phyloP scores from a whole-genome alignment of 2,888 invertebrate species.

The Pedicia rivosa region DNA sequence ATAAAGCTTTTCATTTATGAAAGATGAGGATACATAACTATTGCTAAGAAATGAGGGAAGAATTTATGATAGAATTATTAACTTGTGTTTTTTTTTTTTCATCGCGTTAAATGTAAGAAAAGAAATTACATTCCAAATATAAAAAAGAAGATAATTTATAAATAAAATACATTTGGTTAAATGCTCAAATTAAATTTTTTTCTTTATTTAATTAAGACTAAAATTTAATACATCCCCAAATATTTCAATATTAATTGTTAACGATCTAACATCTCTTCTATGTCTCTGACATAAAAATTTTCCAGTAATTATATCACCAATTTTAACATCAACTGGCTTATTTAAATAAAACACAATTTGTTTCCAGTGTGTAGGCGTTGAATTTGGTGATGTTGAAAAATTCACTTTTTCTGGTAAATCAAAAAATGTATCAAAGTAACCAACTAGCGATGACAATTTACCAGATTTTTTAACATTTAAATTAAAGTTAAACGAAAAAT shows the following conservation, averaged over 20 bases:
- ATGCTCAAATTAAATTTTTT: constrained; percentile 1
- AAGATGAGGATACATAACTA: too few species aligned
- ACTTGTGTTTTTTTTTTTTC: not conserved
- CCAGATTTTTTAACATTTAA: constrained; percentile 47
- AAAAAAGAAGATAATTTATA: too few species aligned
- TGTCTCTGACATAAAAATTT: constrained; percentile 58
- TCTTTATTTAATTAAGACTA: constrained; percentile 37
- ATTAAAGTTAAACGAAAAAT: constrained; percentile 54
- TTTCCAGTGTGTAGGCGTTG: constrained; percentile 64
- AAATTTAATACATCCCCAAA: constrained; percentile 44
- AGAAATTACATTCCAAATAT: not conserved
- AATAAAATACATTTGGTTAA: too few species aligned
- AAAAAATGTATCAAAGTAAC: constrained; percentile 85
- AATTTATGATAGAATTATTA: too few species aligned
- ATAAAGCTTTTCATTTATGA: too few species aligned
- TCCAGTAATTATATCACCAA: constrained; percentile 47
- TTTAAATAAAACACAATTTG: constrained; percentile 67
- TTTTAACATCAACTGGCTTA: constrained; percentile 49
- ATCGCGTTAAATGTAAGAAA: not conserved
- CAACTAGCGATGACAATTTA: constrained; percentile 62
- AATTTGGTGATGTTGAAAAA: constrained; percentile 52
- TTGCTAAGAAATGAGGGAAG: too few species aligned
- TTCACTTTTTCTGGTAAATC: constrained; percentile 42
- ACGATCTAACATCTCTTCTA: constrained; percentile 54
- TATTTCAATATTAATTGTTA: constrained; percentile 51